Base-by-base conservation (phyloP, 1,140 invertebrate species). In the Diachasma alloeum region DNA sequence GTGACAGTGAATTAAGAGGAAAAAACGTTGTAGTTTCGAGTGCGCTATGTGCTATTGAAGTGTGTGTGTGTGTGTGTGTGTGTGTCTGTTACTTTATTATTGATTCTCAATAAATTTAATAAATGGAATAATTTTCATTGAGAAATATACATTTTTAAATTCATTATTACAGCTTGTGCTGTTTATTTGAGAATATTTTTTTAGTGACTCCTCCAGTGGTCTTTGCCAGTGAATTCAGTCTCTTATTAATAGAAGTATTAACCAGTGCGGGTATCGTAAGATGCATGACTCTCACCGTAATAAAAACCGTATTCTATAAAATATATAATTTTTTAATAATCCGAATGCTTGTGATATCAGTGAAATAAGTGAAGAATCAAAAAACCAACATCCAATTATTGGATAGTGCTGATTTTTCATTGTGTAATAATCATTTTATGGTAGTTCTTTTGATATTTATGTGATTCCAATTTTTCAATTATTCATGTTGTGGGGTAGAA, bases 101-200 rank as follows among this genome's bases (percentile, higher is more conserved):
- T 46, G 44, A 46, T 2, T 46, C 6, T 15, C 6, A 53, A 13
- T 53, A 17, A 17, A 17, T 53, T 53, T 53, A 31, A 17, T 19
- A 9, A 53, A n/a, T 53, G 48, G 4, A 17, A 17, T 19, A 15
- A 17, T n/a, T 53, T 19, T 19, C 48, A n/a, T 5, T 53, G 48
- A 9, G 9, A 42, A 11, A 42, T 26, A 63, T 4, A 63, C 10
- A 9, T 63, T 26, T n/a, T 31, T 2, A 63, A 26, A 63, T 26
- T 24, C 59, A 63, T 19, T 26, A 63, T 26, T 63, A 26, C 6
- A 63, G 59, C 24, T 26, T 22, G 68, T 24, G 78, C 72, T 80
- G 77, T 83, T 86, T 89, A 88, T 87, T 88, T 88, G 79, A 82
- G 82, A 83, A 85, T 89, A 89, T 89, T 89, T 87, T 88, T 88